phyloP scores from a whole-genome alignment of 2,113 vertebrate species.

The Rhinolophus sinicus region DNA sequence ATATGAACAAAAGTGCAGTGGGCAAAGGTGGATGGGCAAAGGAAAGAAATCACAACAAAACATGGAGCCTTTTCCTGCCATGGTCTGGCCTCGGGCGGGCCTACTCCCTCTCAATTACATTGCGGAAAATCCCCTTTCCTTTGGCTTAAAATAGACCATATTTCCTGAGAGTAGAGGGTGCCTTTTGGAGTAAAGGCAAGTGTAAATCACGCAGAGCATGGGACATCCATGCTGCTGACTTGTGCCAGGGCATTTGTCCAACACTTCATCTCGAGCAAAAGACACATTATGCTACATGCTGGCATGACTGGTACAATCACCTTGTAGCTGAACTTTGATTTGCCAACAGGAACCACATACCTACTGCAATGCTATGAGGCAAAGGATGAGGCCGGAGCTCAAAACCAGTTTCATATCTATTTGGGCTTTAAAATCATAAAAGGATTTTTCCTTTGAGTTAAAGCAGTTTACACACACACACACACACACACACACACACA shows the following conservation, averaged over 20 bases:
- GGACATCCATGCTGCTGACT: not conserved
- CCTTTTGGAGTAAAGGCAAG: constrained; percentile 47
- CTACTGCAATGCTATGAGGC: not conserved
- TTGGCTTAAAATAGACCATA: not conserved
- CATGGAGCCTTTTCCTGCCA: not conserved
- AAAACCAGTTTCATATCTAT: not conserved
- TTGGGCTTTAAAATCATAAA: not conserved
- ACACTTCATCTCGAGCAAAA: not conserved
- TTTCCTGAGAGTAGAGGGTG: not conserved
- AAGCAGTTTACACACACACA: not conserved
- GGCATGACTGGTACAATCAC: not conserved
- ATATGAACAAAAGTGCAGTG: not conserved
- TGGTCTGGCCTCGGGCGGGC: not conserved
- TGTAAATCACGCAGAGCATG: not conserved
- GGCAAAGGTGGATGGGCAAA: not conserved
- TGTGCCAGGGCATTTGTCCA: not conserved
- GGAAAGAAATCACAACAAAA: not conserved
- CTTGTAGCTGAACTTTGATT: not conserved
- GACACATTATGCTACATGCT: not conserved
- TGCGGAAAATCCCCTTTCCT: not conserved
- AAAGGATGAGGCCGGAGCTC: not conserved
- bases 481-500: not conserved
- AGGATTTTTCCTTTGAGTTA: not conserved
- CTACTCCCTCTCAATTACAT: not conserved
- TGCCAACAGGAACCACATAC: not conserved